These are phyloP conservation scores for Microtus oregoni DNA, from an alignment of 2,113 vertebrate genomes.

Conservation along the genomic window DNA sequence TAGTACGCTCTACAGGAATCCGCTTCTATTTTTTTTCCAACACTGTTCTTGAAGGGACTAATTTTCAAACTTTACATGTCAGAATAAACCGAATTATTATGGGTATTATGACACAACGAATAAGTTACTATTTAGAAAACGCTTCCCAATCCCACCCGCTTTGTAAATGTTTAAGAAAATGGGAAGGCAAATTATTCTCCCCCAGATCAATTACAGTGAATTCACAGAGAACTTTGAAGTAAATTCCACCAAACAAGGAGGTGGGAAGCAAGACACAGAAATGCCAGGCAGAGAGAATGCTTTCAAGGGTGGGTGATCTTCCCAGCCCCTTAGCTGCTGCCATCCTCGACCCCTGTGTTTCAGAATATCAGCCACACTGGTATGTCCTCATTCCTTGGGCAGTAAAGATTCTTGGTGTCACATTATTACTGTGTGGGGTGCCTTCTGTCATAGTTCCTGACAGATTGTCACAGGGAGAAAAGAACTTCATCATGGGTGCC, in stretches of 20 bases:
- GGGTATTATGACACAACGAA: neutral
- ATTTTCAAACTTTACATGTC: neutral
- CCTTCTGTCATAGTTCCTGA: neutral
- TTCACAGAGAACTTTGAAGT: neutral
- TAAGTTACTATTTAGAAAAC: neutral
- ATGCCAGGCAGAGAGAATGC: neutral
- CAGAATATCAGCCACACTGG: neutral
- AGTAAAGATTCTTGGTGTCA: neutral
- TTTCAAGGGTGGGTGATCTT: neutral
- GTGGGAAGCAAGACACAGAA: neutral
- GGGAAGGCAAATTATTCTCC: neutral
- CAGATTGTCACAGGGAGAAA: neutral
- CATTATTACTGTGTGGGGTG: neutral
- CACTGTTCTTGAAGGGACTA: slow-evolving; percentile 4
- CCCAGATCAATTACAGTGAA: neutral
- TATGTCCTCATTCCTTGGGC: neutral
- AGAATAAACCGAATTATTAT: slow-evolving; percentile 4
- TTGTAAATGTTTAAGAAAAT: neutral
- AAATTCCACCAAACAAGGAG: neutral
- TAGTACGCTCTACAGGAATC: neutral
- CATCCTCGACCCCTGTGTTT: neutral
- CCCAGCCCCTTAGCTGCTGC: neutral
- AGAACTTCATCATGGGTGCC: neutral
- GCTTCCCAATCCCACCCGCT: neutral
- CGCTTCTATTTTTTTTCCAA: neutral